phyloP scores from a whole-genome alignment of 2,797 vertebrate species.

The Pangasius macronema region DNA sequence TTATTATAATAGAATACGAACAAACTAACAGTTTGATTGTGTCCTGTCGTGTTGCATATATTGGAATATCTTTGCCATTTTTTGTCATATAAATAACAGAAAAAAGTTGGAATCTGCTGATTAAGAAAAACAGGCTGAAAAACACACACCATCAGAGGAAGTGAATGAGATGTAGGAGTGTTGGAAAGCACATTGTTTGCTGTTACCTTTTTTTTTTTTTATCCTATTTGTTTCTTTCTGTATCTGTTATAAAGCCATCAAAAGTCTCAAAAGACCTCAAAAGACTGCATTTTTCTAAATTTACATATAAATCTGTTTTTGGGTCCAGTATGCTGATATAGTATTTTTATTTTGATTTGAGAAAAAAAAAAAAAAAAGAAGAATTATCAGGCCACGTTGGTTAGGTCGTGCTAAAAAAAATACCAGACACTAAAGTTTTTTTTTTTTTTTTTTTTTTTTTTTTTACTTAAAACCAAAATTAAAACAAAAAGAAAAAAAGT shows the following conservation, averaged over 20 bases:
- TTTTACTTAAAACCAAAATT: not conserved
- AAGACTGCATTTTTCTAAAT: not conserved
- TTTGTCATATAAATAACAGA: not conserved
- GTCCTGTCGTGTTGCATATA: not conserved
- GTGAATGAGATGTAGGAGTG: not conserved
- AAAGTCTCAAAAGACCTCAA: too few species aligned
- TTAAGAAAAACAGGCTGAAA: not conserved
- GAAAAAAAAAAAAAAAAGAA: not conserved
- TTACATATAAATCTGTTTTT: slow-evolving; percentile 1
- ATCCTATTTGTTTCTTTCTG: not conserved
- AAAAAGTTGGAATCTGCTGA: not conserved
- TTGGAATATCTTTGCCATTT: not conserved
- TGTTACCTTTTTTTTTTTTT: not conserved
- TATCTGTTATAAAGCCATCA: not conserved
- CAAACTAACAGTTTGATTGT: too few species aligned
- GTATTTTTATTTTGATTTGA: not conserved
- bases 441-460: not conserved
- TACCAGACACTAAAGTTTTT: not conserved
- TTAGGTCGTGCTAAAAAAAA: not conserved
- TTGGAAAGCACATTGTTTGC: not conserved
- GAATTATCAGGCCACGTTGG: not conserved
- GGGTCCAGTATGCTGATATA: not conserved
- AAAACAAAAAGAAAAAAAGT: not conserved
- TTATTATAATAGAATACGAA: too few species aligned
- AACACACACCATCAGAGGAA: not conserved